These are phyloP conservation scores for Phrynocephalus versicolor DNA, from an alignment of 2,113 vertebrate species.

Conservation along the genomic window DNA sequence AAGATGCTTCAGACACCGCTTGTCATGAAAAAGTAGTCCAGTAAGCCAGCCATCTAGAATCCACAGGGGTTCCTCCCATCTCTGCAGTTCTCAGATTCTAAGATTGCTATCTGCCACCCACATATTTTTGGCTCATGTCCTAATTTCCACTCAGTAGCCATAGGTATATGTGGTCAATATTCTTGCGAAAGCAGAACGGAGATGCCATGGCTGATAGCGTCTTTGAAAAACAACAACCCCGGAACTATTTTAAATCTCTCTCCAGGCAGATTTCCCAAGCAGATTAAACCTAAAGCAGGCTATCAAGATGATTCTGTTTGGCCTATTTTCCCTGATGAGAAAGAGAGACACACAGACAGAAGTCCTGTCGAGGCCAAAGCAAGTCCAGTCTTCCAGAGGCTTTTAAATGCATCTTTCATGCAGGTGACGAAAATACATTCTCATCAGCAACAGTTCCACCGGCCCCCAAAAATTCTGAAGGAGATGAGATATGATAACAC, in stretches of 20 bases:
- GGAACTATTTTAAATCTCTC: neutral
- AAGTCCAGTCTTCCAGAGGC: fast-evolving
- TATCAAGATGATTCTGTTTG: neutral
- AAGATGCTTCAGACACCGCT: too few relatives aligned
- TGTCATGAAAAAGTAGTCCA: too few relatives aligned
- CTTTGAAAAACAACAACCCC: too few relatives aligned
- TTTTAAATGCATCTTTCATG: neutral
- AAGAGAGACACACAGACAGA: neutral
- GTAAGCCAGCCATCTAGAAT: too few relatives aligned
- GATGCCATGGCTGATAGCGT: too few relatives aligned
- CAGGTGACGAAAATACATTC: neutral
- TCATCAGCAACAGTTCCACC: fast-evolving
- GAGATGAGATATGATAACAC: neutral
- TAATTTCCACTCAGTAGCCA: neutral
- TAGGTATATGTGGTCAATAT: neutral
- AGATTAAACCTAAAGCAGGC: neutral
- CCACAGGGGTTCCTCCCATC: too few relatives aligned
- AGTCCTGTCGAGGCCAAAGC: neutral
- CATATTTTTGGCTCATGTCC: neutral
- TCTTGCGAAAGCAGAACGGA: neutral
- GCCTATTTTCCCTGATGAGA: neutral
- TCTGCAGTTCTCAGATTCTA: too few relatives aligned
- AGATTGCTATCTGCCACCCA: too few relatives aligned
- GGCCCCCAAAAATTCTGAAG: neutral
- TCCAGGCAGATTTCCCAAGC: neutral